A percentile compares a stretch with the other conserved stretches of the same genome.
These are phyloP conservation scores for Notarius lentiginosus DNA, from an alignment of 2,113 vertebrate species.

Conservation along the genomic window DNA sequence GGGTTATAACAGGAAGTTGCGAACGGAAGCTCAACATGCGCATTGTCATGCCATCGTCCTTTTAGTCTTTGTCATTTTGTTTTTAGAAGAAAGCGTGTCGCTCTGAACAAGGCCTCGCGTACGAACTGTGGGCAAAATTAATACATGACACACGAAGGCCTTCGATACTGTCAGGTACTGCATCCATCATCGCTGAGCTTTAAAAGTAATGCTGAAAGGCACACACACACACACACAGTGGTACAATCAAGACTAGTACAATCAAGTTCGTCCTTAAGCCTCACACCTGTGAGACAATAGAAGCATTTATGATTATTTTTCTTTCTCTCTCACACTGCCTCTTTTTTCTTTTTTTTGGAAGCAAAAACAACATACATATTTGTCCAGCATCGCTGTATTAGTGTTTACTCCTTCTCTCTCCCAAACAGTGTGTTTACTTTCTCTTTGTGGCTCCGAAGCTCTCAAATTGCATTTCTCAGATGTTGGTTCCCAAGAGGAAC, in stretches of 20 bases:
- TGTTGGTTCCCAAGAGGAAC: slow-evolving; percentile 76
- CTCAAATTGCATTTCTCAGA: slow-evolving; percentile 76
- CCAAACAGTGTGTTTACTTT: slow-evolving; percentile 76
- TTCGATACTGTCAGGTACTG: slow-evolving; percentile 30
- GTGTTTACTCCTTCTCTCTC: slow-evolving; percentile 66
- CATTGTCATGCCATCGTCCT: not conserved
- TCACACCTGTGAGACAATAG: slow-evolving; percentile 68
- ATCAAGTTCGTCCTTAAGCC: slow-evolving; percentile 71
- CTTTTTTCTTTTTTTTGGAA: slow-evolving; percentile 8
- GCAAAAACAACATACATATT: slow-evolving; percentile 62
- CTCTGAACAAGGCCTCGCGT: not conserved
- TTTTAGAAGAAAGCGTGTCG: not conserved
- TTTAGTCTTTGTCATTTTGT: not conserved
- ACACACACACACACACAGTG: slow-evolving; percentile 53
- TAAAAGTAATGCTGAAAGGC: slow-evolving; percentile 60
- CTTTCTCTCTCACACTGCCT: not conserved
- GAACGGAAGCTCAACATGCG: not conserved
- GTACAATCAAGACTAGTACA: slow-evolving; percentile 31
- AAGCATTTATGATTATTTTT: slow-evolving; percentile 59
- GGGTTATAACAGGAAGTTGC: not conserved
- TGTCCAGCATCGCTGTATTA: slow-evolving; percentile 69
- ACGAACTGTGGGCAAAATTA: not conserved
- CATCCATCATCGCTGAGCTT: slow-evolving; percentile 56
- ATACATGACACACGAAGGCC: not conserved
- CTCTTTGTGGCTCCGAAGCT: slow-evolving; percentile 67